Percentiles rank a stretch among this genome's conserved stretches.
Conservation (phyloP, 2,888 invertebrate species). For the Scaptomyza parva region DNA sequence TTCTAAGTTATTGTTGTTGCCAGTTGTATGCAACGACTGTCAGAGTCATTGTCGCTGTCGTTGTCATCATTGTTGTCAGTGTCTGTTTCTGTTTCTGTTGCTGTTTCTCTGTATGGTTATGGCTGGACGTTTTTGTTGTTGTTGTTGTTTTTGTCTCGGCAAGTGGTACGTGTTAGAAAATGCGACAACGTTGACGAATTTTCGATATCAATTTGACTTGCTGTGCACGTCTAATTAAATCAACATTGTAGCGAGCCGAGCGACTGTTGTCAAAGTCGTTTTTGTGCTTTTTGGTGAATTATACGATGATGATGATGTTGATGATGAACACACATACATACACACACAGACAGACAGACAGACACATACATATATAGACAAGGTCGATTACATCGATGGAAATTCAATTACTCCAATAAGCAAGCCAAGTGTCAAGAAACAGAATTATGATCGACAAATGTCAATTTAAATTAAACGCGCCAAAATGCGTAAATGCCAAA, state of each 20-base stretch:
- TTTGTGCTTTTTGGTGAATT: conserved; percentile 24
- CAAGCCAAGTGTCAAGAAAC: conserved; percentile 63
- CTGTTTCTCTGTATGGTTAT: conserved; percentile 14
- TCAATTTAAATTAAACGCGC: conserved; percentile 64
- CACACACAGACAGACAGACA: not conserved
- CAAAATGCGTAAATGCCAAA: conserved; percentile 38
- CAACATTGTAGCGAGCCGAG: conserved; percentile 63
- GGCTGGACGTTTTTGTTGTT: conserved; percentile 4
- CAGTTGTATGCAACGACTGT: conserved; percentile 23
- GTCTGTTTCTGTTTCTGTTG: conserved; percentile 17
- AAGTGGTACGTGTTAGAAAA: conserved; percentile 42
- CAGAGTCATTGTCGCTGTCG: conserved; percentile 33
- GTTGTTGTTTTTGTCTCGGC: conserved; percentile 10
- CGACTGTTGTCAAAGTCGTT: conserved; percentile 20
- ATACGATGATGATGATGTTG: conserved; percentile 14
- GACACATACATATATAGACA: not conserved
- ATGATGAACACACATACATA: not conserved
- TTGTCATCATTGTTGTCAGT: conserved; percentile 31
- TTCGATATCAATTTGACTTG: conserved; percentile 55
- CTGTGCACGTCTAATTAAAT: conserved; percentile 70
- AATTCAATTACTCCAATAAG: conserved; percentile 68
- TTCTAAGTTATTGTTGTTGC: conserved; percentile 13
- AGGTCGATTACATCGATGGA: conserved; percentile 46
- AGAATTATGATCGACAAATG: conserved; percentile 60
- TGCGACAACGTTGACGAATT: conserved; percentile 40